These are phyloP conservation scores for Petaurus breviceps DNA, from an alignment of 2,113 vertebrate species.

Conservation along the genomic window DNA sequence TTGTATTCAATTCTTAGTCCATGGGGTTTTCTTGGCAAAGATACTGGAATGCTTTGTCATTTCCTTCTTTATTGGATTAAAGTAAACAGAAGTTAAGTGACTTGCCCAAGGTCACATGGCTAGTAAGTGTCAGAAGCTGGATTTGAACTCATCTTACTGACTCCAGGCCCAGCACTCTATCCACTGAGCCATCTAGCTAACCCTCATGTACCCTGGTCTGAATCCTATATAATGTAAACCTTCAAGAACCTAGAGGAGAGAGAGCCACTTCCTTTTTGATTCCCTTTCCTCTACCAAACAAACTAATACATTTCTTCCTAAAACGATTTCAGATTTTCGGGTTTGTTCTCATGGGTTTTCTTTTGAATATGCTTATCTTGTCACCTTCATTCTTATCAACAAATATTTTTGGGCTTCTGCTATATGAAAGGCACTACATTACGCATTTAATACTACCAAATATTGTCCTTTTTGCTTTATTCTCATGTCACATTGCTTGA, in stretches of 20 bases:
- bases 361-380: neutral
- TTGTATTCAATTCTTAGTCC: neutral
- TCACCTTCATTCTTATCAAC: neutral
- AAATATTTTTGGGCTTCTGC: neutral
- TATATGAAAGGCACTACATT: neutral
- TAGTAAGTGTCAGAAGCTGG: neutral
- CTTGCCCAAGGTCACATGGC: neutral
- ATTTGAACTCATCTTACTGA: neutral
- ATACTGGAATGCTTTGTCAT: neutral
- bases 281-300: neutral
- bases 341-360: neutral
- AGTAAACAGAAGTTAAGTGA: neutral
- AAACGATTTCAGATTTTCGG: neutral
- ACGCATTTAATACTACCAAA: neutral
- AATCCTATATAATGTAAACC: neutral
- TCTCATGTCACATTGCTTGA: neutral
- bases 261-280: neutral
- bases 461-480: neutral
- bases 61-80: neutral
- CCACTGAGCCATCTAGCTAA: neutral
- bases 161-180: neutral
- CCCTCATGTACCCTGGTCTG: neutral
- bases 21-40: neutral
- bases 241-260: neutral
- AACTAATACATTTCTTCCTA: neutral